Percentiles rank a stretch among this genome's conserved stretches.
These are phyloP conservation scores for Iphiclides podalirius DNA, from an alignment of 2,888 invertebrate species.

Conservation along the genomic window DNA sequence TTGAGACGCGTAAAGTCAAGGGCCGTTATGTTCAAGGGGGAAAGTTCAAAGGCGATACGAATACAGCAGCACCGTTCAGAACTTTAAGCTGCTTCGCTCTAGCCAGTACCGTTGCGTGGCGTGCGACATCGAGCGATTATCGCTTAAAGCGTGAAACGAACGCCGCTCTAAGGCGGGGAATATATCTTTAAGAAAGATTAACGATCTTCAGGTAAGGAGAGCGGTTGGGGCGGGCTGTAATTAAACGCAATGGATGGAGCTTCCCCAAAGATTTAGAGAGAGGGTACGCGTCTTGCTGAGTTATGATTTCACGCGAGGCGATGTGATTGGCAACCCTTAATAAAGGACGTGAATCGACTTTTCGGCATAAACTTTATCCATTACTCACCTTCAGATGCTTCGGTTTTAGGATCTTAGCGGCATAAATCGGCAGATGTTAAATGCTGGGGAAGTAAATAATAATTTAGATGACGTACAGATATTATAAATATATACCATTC, in stretches of 20 bases:
- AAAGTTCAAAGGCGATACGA: constrained; percentile 66
- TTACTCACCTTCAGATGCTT: constrained; percentile 3
- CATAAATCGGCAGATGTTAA: not conserved
- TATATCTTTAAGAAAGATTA: constrained; percentile 80
- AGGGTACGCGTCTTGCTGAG: constrained; percentile 74
- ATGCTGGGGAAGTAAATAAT: too few relatives aligned
- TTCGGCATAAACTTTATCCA: constrained; percentile 35
- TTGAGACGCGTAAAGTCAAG: constrained; percentile 57
- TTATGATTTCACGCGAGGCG: constrained; percentile 74
- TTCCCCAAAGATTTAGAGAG: constrained; percentile 71
- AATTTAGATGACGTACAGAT: too few relatives aligned
- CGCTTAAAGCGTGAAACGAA: constrained; percentile 52
- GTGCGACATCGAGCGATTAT: constrained; percentile 67
- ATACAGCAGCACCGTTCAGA: constrained; percentile 42
- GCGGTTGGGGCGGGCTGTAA: constrained; percentile 69
- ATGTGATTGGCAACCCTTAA: constrained; percentile 72
- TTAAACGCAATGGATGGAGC: constrained; percentile 77
- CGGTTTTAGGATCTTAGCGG: not conserved
- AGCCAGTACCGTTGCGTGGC: constrained; percentile 35
- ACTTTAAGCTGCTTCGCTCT: constrained; percentile 42
- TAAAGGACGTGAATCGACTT: constrained; percentile 59
- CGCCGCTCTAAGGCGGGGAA: constrained; percentile 58
- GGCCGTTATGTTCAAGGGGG: constrained; percentile 53
- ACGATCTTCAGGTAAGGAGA: constrained; percentile 74
- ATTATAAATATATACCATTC: too few relatives aligned